These are phyloP conservation scores for Asobara japonica DNA, from an alignment of 1,140 invertebrate genomes.

Conservation along the genomic window DNA sequence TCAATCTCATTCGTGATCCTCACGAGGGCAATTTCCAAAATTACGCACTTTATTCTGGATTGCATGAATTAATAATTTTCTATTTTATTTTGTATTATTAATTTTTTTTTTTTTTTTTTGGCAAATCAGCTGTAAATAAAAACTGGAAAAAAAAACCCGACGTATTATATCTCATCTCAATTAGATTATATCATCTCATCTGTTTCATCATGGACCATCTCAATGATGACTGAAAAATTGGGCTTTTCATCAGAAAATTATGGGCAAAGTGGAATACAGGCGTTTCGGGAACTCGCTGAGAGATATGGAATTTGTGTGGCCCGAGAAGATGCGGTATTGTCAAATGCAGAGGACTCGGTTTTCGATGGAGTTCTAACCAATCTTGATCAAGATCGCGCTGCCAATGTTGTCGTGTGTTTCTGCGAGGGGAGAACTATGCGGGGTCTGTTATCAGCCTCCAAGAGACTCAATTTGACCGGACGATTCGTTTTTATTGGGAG, in stretches of 20 bases:
- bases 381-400: slow-evolving; percentile 70
- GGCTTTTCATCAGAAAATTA: slow-evolving; percentile 77
- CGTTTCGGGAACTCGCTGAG: slow-evolving; percentile 76
- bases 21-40: too few relatives aligned
- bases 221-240: neutral
- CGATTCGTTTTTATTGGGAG: slow-evolving; percentile 77
- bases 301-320: slow-evolving; percentile 79
- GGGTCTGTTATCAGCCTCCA: slow-evolving; percentile 74
- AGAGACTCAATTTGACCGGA: slow-evolving; percentile 71
- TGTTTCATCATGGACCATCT: too few relatives aligned
- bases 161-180: too few relatives aligned
- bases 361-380: slow-evolving; percentile 72
- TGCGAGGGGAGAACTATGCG: slow-evolving; percentile 82
- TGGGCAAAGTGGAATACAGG: slow-evolving; percentile 82
- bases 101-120: too few relatives aligned
- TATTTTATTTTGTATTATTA: too few relatives aligned
- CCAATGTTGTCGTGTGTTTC: slow-evolving; percentile 83
- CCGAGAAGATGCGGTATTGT: slow-evolving; percentile 74
- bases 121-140: too few relatives aligned
- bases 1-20: too few relatives aligned
- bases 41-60: too few relatives aligned
- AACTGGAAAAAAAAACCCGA: too few relatives aligned
- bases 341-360: slow-evolving; percentile 71
- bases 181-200: too few relatives aligned
- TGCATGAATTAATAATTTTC: too few relatives aligned